A percentile compares a stretch with the other conserved stretches of the same genome.
phyloP scores from a whole-genome alignment of 2,113 vertebrate species.

The Lagopus muta region DNA sequence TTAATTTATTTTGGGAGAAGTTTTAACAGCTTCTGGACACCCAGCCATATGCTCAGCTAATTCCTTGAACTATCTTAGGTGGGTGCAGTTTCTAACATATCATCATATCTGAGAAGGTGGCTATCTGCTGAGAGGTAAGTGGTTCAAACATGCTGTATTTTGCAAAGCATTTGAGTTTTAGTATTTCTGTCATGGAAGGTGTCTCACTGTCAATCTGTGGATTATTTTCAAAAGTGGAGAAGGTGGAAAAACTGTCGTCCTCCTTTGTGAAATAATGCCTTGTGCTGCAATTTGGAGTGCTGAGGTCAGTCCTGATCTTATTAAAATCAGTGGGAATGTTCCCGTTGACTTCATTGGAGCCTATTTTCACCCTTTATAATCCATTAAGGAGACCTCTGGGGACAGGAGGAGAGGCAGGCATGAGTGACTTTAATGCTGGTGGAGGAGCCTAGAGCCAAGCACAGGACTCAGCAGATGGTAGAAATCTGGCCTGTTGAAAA shows the following conservation, averaged over 20 bases:
- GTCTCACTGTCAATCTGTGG: neutral
- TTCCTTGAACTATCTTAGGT: neutral
- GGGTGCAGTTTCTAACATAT: neutral
- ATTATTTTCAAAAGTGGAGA: neutral
- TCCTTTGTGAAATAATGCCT: neutral
- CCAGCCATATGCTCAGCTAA: neutral
- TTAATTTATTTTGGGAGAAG: conserved; percentile 9
- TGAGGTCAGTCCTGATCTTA: conserved; percentile 3
- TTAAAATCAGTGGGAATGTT: neutral
- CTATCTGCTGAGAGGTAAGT: neutral
- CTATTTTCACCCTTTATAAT: conserved; percentile 4
- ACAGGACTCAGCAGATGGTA: neutral
- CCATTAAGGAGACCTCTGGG: neutral
- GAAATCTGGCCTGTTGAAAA: neutral
- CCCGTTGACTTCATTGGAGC: neutral
- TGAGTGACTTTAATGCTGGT: neutral
- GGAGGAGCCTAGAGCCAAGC: neutral
- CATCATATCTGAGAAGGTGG: too few species aligned
- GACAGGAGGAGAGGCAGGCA: neutral
- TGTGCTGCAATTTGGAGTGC: neutral
- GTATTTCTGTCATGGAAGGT: neutral
- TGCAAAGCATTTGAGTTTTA: neutral
- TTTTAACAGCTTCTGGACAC: neutral
- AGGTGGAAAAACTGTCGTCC: neutral
- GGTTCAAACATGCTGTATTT: neutral